These are phyloP conservation scores for Montipora cactus DNA, from an alignment of 64 coral and sea anemone species.

Conservation along the genomic window DNA sequence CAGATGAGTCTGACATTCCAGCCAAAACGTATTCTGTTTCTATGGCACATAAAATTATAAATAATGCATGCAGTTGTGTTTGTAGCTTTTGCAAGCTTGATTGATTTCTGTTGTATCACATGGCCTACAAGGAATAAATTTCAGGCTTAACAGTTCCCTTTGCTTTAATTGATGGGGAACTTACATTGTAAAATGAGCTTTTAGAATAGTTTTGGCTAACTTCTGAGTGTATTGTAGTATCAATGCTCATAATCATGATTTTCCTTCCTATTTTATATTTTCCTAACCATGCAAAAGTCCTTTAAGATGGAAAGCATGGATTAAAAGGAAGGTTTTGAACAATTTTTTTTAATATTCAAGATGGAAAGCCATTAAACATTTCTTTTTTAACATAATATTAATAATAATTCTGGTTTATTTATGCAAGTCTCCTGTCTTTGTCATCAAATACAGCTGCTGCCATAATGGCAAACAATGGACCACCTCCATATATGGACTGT, in stretches of 20 bases:
- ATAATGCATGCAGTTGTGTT: slow-evolving; percentile 28
- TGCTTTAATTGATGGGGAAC: not conserved
- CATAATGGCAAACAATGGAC: slow-evolving; percentile 68
- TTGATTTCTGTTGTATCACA: not conserved
- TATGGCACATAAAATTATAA: slow-evolving; percentile 35
- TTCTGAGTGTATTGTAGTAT: not conserved
- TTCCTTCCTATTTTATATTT: not conserved
- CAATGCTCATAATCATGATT: not conserved
- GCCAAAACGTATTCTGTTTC: slow-evolving; percentile 30
- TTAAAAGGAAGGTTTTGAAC: not conserved
- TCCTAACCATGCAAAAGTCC: not conserved
- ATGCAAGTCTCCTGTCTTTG: slow-evolving; percentile 13
- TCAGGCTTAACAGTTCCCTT: not conserved
- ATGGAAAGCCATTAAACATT: slow-evolving; percentile 27
- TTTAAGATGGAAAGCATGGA: not conserved
- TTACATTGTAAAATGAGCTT: not conserved
- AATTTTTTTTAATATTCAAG: not conserved
- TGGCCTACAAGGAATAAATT: not conserved
- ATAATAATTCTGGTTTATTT: slow-evolving; percentile 40
- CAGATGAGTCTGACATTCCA: slow-evolving; percentile 1
- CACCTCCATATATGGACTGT: slow-evolving; percentile 77
- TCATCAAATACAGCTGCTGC: slow-evolving; percentile 54
- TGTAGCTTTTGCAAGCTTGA: slow-evolving; percentile 29
- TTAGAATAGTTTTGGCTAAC: not conserved
- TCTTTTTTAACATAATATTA: slow-evolving; percentile 46